A percentile compares a stretch with the other conserved stretches of the same genome.
Conservation (phyloP, 1,140 invertebrate species). For the Drosophila teissieri region DNA sequence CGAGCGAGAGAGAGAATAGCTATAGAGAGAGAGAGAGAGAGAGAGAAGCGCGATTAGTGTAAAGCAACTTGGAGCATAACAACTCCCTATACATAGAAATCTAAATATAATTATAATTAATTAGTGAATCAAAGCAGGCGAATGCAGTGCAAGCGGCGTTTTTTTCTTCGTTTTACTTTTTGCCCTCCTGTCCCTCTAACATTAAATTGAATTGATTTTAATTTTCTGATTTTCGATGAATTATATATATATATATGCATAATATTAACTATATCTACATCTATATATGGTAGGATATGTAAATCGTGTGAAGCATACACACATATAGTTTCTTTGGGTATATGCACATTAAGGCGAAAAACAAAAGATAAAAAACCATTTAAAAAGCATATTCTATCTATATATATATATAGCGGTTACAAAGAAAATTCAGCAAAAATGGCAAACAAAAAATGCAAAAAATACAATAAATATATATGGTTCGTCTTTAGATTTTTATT, state of each 20-base stretch:
- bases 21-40: slow-evolving; percentile 13
- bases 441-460: slow-evolving; percentile 51
- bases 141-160: slow-evolving; percentile 70
- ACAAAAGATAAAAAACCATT: slow-evolving; percentile 7
- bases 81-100: slow-evolving; percentile 45
- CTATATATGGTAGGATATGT: slow-evolving; percentile 51
- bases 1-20: slow-evolving; percentile 18
- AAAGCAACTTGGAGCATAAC: slow-evolving; percentile 52
- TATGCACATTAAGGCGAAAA: slow-evolving; percentile 33
- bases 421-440: slow-evolving; percentile 43
- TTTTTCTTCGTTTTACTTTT: slow-evolving; percentile 58
- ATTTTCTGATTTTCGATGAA: slow-evolving; percentile 47
- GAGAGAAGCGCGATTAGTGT: slow-evolving; percentile 36
- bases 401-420: slow-evolving; percentile 35
- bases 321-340: slow-evolving; percentile 41
- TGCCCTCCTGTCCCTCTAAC: slow-evolving; percentile 23
- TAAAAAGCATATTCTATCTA: slow-evolving; percentile 41
- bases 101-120: slow-evolving; percentile 59
- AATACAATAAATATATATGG: slow-evolving; percentile 54
- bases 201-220: slow-evolving; percentile 66
- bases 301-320: slow-evolving; percentile 22
- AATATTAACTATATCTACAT: slow-evolving; percentile 52
- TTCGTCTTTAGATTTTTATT: slow-evolving; percentile 74
- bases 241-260: slow-evolving; percentile 53
- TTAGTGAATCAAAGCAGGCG: slow-evolving; percentile 69